A percentile compares a stretch with the other conserved stretches of the same genome.
Evolutionary conservation across 1,140 invertebrate species (phyloP).

Genomic region (Conus betulinus): DNA sequence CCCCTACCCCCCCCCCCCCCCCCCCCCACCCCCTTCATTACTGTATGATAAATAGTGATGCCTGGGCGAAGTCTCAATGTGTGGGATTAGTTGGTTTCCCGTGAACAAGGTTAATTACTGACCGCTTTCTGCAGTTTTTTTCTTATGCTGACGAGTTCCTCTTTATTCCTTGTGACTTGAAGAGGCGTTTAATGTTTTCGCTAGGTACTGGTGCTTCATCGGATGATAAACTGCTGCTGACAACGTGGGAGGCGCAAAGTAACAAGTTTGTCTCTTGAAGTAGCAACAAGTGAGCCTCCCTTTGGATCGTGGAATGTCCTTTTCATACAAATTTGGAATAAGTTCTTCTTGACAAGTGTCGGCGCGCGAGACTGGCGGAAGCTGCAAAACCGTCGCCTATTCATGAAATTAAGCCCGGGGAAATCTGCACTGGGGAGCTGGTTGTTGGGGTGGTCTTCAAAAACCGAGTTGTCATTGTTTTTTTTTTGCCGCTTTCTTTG

Average conservation of each 20-base stretch:
- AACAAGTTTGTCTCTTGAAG: slow-evolving; percentile 29
- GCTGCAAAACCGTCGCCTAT: slow-evolving; percentile 25
- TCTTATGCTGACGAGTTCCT: background rate
- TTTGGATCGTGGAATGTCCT: slow-evolving; percentile 10
- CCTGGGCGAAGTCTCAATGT: too few species aligned
- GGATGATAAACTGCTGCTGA: background rate
- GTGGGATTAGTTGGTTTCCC: too few species aligned
- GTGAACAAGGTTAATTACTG: too few species aligned
- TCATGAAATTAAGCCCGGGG: slow-evolving; percentile 24
- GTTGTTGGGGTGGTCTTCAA: background rate
- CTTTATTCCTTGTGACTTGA: background rate
- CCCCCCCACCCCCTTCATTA: background rate
- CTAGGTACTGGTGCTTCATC: background rate
- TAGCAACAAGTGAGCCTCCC: slow-evolving; percentile 11
- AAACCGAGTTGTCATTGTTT: slow-evolving; percentile 18
- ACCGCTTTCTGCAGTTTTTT: background rate
- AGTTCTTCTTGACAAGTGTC: background rate
- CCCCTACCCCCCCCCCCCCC: background rate
- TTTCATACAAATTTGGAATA: slow-evolving; percentile 34
- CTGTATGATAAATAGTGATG: too few species aligned
- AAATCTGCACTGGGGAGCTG: slow-evolving; percentile 8
- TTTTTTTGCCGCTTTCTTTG: slow-evolving; percentile 25
- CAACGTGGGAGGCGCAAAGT: background rate
- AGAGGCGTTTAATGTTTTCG: background rate
- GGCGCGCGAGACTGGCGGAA: background rate